Evolutionary conservation across 2,888 invertebrate genomes (phyloP).

Genomic region (Morpho helenor): DNA sequence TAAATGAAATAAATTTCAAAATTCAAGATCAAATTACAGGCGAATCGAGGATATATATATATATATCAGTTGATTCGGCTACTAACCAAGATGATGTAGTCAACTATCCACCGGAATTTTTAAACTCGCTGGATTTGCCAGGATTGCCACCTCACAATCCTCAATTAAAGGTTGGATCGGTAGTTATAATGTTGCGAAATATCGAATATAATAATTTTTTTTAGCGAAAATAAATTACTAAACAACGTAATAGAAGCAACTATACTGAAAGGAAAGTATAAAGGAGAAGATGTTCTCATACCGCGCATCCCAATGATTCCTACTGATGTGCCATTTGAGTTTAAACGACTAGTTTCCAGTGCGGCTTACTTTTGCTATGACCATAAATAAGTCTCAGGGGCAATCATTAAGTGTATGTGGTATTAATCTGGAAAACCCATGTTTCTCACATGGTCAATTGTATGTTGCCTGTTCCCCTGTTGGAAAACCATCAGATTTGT

Average conservation of each 20-base stretch:
- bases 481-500: conserved; percentile 24
- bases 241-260: conserved; percentile 18
- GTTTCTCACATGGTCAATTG: conserved; percentile 32
- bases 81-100: conserved; percentile 18
- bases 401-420: background rate
- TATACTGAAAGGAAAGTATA: conserved; percentile 24
- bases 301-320: conserved; percentile 25
- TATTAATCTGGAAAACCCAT: conserved; percentile 6
- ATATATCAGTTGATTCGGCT: conserved; percentile 26
- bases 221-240: conserved; percentile 25
- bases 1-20: conserved; percentile 22
- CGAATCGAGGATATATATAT: conserved; percentile 7
- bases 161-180: conserved; percentile 26
- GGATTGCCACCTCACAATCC: conserved; percentile 28
- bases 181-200: conserved; percentile 26
- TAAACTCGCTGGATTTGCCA: conserved; percentile 27
- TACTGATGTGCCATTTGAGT: conserved; percentile 23
- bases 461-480: conserved; percentile 33
- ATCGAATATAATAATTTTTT: no score
- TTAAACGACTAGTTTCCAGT: conserved; percentile 17
- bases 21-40: conserved; percentile 25
- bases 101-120: conserved; percentile 21
- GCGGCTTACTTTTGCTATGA: conserved; percentile 13
- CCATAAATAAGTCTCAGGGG: conserved; percentile 7
- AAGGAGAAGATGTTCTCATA: conserved; percentile 15